Evolutionary conservation across 1,140 invertebrate species (phyloP).

Genomic region (Platorchestia sp.): DNA sequence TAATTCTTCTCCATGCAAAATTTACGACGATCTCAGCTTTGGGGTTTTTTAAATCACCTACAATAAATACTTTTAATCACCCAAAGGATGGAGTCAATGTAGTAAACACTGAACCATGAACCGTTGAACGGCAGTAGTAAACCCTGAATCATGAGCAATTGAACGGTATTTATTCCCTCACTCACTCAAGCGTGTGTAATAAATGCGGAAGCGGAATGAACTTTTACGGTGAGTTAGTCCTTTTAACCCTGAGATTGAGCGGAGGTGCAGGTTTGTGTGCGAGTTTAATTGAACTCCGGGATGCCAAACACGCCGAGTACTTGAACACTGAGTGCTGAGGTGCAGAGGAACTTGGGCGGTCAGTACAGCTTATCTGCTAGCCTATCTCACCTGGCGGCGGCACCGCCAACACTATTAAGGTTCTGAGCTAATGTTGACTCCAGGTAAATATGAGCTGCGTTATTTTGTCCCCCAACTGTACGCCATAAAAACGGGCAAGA

Average conservation of each 20-base stretch:
- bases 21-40: too few species aligned
- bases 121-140: too few species aligned
- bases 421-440: neutral
- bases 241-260: neutral
- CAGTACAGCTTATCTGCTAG: neutral
- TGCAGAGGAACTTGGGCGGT: neutral
- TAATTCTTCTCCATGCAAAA: too few species aligned
- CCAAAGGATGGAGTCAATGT: too few species aligned
- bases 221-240: neutral
- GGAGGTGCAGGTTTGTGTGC: neutral
- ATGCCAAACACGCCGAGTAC: neutral
- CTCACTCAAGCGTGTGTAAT: too few species aligned
- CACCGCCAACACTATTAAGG: constrained; percentile 27
- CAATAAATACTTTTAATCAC: too few species aligned
- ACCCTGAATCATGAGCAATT: too few species aligned
- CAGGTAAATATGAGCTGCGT: neutral
- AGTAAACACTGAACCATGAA: too few species aligned
- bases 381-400: neutral
- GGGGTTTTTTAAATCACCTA: too few species aligned
- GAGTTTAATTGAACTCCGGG: neutral
- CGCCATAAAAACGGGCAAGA: neutral
- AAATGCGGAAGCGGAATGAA: neutral
- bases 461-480: neutral
- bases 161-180: too few species aligned
- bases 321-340: neutral